Base-by-base conservation (phyloP, 2,797 vertebrate genomes). In the Pangasius sanitwongsei region DNA sequence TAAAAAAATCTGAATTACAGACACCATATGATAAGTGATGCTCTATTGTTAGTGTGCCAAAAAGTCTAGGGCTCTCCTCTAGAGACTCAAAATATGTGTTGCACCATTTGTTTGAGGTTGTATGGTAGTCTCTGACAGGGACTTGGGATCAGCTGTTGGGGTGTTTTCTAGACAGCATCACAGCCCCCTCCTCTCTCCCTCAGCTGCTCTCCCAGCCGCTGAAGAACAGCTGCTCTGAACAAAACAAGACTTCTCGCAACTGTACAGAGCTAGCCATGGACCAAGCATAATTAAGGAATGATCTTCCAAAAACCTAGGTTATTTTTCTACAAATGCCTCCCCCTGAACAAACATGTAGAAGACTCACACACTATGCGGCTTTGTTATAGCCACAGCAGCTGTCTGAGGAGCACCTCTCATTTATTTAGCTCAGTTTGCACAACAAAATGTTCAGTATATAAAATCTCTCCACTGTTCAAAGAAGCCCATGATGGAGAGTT, bases 141-240 rank as follows among this genome's bases (percentile, higher is more conserved):
- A 87, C 91, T 88, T 91, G 88, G 83, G 86, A 91, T 92, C 59
- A 91, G 92, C 88, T 90, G 91, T 84, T 90, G 83, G 88, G 91
- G 82, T 75, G 83, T 92, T 92, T 89, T 93, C 87, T 90, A 81
- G 90, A 89, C 86, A 78, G 84, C 84, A 90, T 88, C 91, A 90
- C 88, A 88, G 80, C 81, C 88, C 91, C 77, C 72, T 85, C 57
- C 86, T 86, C 85, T 74, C 82, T 86, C 82, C 86, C 74, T 91
- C 57, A 91, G 91, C 87, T 95, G 95, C 93, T 94, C 78, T 89
- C 90, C 93, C 95, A 95, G 94, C 94, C 93, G 93, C 65, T 92
- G 88, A 90, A 90, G 77, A 88, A 93, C 93, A 95, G 93, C 92
- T 93, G 94, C 90, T 91, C 89, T 69, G 83, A 74, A 53, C 87